Base-by-base conservation (phyloP, 2,113 vertebrate species). In the Fregata magnificens region DNA sequence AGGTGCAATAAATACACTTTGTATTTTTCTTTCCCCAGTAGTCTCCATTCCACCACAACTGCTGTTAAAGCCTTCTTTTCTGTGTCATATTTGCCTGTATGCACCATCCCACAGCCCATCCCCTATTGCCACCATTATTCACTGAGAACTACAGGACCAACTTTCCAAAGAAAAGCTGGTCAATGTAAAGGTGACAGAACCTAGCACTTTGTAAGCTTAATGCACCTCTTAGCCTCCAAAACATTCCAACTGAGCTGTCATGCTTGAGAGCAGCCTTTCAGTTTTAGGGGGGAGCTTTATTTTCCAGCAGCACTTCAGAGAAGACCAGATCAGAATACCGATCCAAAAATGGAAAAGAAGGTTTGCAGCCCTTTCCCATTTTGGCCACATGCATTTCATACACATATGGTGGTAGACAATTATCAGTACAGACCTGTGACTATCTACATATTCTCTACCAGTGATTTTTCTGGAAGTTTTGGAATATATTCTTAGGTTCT, bases 331-430 rank as follows among this genome's bases (percentile, higher is more conserved):
- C 73, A 95, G 72, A 95, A 94, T 87, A 89, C 73, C 7, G 0
- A 61, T 45, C 95, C 96, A 95, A 95, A 97, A 95, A 95, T 76
- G 81, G 94, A 91, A 92, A 80, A 40, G 72, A 83, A 86, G 65
- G 69, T 76, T 95, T 91, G 77, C 28, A 26, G 86, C 56, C 32
- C 61, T 90, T 74, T 78, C 72, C 81, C 14, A 2, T 79, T 96
- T 79, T 72, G 88, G 66, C 78, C 66, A 91, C 7, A 1, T 24
- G 36, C 58, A 50, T 56, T 91, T 91, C 47, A 25, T 32, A 76
- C 61, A 44, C 40, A 45, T 14, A 34, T 3, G 6, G 47, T 29
- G 28, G 45, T 5, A 89, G 44, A 65, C 17, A 69, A 74, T 67
- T 26, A 71, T n/a, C 49, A 76, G 40, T 44, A 56, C 13, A 36